Percentiles rank a stretch among this genome's conserved stretches.
Evolutionary conservation across 2,888 invertebrate genomes (phyloP).

Genomic region (Sycophila texana): DNA sequence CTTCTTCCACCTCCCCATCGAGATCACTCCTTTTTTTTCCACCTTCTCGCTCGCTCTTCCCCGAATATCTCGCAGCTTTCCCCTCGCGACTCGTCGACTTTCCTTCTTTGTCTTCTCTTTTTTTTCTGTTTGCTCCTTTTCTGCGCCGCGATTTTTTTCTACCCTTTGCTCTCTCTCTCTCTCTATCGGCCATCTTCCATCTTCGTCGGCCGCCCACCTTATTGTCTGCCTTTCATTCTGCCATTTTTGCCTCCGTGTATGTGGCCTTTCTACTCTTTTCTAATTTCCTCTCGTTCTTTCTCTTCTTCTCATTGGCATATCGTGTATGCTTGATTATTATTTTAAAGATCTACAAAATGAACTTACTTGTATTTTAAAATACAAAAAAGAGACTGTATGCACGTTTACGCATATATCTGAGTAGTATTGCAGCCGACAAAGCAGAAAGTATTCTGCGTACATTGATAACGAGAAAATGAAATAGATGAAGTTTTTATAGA

Average conservation of each 20-base stretch:
- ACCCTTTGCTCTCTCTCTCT: slow-evolving; percentile 36
- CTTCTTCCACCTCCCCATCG: slow-evolving; percentile 9
- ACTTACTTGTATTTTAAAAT: slow-evolving; percentile 3
- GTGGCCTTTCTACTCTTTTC: slow-evolving; percentile 15
- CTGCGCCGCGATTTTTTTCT: slow-evolving; percentile 42
- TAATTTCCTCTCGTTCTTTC: slow-evolving; percentile 23
- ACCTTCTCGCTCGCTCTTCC: slow-evolving; percentile 33
- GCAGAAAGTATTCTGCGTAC: too few relatives aligned
- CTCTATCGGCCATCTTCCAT: slow-evolving; percentile 8
- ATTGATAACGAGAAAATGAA: too few relatives aligned
- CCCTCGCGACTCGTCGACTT: slow-evolving; percentile 28
- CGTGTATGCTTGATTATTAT: too few relatives aligned
- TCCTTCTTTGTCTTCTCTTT: slow-evolving; percentile 54
- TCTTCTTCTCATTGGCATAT: neutral
- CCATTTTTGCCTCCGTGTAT: slow-evolving; percentile 34
- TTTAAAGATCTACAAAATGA: slow-evolving; percentile 17
- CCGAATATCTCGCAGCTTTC: slow-evolving; percentile 29
- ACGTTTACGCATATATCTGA: too few relatives aligned
- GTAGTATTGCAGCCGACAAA: too few relatives aligned
- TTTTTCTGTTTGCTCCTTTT: slow-evolving; percentile 46
- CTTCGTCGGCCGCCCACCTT: slow-evolving; percentile 1
- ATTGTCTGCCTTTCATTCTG: slow-evolving; percentile 44
- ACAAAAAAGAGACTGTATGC: too few relatives aligned
- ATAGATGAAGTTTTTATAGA: too few relatives aligned
- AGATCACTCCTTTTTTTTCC: slow-evolving; percentile 51